Evolutionary conservation across 2,888 invertebrate genomes (phyloP).

Genomic region (Gnatocerus cornutus): DNA sequence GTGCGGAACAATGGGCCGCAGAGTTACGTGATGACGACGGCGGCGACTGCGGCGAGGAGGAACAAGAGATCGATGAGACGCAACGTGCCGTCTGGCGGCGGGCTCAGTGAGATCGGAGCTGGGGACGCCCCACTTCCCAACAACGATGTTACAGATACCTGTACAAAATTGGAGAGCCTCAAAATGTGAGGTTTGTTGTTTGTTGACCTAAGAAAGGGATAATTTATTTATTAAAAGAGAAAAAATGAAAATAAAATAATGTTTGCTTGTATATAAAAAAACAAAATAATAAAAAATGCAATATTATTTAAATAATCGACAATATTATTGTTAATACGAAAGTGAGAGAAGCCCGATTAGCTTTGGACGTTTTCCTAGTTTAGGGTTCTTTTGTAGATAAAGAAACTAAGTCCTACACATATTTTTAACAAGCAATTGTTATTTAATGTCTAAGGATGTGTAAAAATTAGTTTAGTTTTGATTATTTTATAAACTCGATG

Average conservation of each 20-base stretch:
- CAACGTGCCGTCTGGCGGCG: slow-evolving; percentile 29
- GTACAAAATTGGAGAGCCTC: slow-evolving; percentile 67
- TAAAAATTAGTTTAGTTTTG: slow-evolving; percentile 41
- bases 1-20: slow-evolving; percentile 21
- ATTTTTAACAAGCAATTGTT: slow-evolving; percentile 59
- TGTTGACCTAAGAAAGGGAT: too few species aligned
- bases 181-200: slow-evolving; percentile 63
- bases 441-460: slow-evolving; percentile 63
- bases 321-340: slow-evolving; percentile 56
- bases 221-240: slow-evolving; percentile 42
- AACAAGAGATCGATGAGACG: slow-evolving; percentile 37
- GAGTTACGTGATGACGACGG: slow-evolving; percentile 17
- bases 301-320: slow-evolving; percentile 60
- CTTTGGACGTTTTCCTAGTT: slow-evolving; percentile 41
- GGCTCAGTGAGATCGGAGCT: slow-evolving; percentile 67
- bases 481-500: slow-evolving; percentile 45
- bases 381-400: slow-evolving; percentile 52
- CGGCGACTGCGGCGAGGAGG: slow-evolving; percentile 20
- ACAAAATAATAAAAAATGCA: slow-evolving; percentile 52
- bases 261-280: slow-evolving; percentile 48
- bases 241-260: slow-evolving; percentile 14
- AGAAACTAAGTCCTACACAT: slow-evolving; percentile 50
- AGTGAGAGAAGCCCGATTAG: slow-evolving; percentile 51
- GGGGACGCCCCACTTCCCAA: slow-evolving; percentile 68
- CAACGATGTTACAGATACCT: slow-evolving; percentile 60